Base-by-base conservation (phyloP, 2,797 vertebrate species). In the Gastrophryne carolinensis region DNA sequence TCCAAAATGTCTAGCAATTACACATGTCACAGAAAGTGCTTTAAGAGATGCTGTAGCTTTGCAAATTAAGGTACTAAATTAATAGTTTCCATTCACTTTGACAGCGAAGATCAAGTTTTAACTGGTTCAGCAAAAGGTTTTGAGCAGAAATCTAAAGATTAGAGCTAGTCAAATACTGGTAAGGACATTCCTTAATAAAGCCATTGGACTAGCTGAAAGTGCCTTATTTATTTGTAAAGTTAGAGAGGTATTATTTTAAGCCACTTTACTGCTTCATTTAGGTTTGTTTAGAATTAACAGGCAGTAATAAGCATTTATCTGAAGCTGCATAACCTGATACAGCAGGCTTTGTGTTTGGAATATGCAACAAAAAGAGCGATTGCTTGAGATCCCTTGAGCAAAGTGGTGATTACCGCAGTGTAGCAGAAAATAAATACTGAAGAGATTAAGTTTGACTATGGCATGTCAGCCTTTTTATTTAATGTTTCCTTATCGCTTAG, bases 381-480 rank as follows among this genome's bases (percentile, higher is more conserved):
- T 65, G 15, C 63, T 75, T 39, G n/a, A 75, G 41, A 66, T 75
- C 63, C 63, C 72, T 67, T 67, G 72, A 67, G 72, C 41, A 67
- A 57, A 75, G 53, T 75, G 53, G 72, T 75, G 63, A 75, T 75
- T 75, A 75, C 72, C 63, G 54, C 63, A 67, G 72, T 67, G 72
- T 75, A 67, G 72, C 63, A 49, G 63, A 75, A 75, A 67, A 75
- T 75, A 75, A 75, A 75, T 67, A 75, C 49, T 75, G 53, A 66
- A 67, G 54, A 75, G 62, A 75, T 75, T 75, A 75, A 49, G 60
- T 67, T 75, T 67, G 72, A 75, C 72, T 66, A 62, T 74, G 72
- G 62, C 72, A 74, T 74, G 60, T 74, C 72, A 74, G 62, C 72
- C 62, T 66, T 74, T 73, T 65, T 74, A 66, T 74, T 74, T 74